Conservation (phyloP, 2,888 invertebrate genomes). For the Eurytoma californica region DNA sequence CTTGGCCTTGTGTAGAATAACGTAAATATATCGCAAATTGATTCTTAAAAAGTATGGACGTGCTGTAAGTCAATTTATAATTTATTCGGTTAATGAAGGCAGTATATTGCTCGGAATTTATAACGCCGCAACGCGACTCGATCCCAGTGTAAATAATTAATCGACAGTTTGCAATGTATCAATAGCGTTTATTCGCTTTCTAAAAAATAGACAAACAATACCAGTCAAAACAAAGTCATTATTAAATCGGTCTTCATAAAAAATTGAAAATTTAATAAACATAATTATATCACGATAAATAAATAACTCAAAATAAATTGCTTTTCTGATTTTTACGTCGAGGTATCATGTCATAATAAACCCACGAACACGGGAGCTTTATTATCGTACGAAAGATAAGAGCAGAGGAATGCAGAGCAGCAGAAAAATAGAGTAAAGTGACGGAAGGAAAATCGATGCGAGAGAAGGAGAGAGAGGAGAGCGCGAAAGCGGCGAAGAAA, state of each 20-base stretch:
- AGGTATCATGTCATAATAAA: not conserved
- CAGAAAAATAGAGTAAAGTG: constrained; percentile 37
- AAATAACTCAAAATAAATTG: not conserved
- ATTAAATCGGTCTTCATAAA: not conserved
- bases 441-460: constrained; percentile 3
- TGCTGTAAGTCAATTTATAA: constrained; percentile 16
- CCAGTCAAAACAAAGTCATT: not conserved
- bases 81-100: constrained; percentile 23
- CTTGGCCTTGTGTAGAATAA: no score
- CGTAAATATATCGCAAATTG: no score
- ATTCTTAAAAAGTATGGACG: no score
- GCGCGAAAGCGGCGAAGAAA: not conserved
- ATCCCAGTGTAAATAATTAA: constrained; percentile 35
- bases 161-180: constrained; percentile 34
- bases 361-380: not conserved
- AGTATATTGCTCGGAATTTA: constrained; percentile 33
- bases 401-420: not conserved
- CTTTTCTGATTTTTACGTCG: no score
- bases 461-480: not conserved
- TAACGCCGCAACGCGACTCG: not conserved
- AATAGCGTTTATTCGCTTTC: not conserved
- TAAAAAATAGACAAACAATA: not conserved
- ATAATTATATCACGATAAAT: not conserved
- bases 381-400: not conserved
- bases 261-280: not conserved